phyloP scores from a whole-genome alignment of 2,113 vertebrate species.

The Siphamia tubifer region DNA sequence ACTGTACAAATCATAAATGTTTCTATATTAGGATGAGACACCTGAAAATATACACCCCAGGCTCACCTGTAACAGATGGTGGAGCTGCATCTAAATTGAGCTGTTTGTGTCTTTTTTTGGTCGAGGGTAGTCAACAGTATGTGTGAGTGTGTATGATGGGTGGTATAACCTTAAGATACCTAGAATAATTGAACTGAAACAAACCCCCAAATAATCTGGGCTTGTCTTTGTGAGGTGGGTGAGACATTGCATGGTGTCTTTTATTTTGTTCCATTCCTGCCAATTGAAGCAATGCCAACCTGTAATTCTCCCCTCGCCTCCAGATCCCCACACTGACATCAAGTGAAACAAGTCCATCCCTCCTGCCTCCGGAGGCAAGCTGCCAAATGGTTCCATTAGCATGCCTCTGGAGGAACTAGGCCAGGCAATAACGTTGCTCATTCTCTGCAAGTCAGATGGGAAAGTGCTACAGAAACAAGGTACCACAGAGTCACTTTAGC shows the following conservation, averaged over 20 bases:
- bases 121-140: not conserved
- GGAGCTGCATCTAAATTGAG: slow-evolving; percentile 4
- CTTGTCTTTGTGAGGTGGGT: slow-evolving; percentile 24
- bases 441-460: slow-evolving; percentile 59
- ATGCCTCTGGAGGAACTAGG: slow-evolving; percentile 56
- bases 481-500: slow-evolving; percentile 43
- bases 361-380: slow-evolving; percentile 63
- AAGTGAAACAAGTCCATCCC: slow-evolving; percentile 74
- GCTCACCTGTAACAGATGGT: slow-evolving; percentile 53
- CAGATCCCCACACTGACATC: slow-evolving; percentile 66
- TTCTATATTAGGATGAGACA: slow-evolving; percentile 8
- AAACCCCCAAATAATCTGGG: slow-evolving; percentile 48
- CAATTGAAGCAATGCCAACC: slow-evolving; percentile 70
- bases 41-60: not conserved
- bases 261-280: slow-evolving; percentile 44
- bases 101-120: slow-evolving; percentile 10
- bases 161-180: slow-evolving; percentile 12
- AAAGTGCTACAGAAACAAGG: slow-evolving; percentile 37
- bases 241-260: slow-evolving; percentile 39
- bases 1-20: slow-evolving; percentile 50
- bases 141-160: no score
- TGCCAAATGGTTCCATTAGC: slow-evolving; percentile 74
- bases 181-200: slow-evolving; percentile 42
- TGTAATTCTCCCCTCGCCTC: slow-evolving; percentile 70
- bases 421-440: slow-evolving; percentile 63